Evolutionary conservation across 2,888 invertebrate genomes (phyloP).

Genomic region (Plagodis pulveraria): DNA sequence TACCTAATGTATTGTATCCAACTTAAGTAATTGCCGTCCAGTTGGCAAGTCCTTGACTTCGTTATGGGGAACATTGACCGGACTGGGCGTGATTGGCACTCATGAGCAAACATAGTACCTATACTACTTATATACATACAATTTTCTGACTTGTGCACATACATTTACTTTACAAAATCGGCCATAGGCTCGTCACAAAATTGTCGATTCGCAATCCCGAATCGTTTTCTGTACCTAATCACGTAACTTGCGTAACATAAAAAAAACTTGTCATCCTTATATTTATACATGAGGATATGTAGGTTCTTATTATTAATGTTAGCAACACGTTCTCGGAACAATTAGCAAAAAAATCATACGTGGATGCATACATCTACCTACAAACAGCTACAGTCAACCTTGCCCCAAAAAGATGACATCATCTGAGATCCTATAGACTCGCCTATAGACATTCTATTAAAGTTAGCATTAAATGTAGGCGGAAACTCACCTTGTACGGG

Average conservation of each 20-base stretch:
- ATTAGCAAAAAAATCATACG: constrained; percentile 37
- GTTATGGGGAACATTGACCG: constrained; percentile 30
- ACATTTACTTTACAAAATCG: too few species aligned
- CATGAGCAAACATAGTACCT: too few species aligned
- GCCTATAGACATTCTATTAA: constrained; percentile 32
- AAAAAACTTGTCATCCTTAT: too few species aligned
- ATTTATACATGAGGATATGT: too few species aligned
- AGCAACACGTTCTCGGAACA: background rate
- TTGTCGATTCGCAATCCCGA: too few species aligned
- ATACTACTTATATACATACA: too few species aligned
- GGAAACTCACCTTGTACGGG: constrained; percentile 91
- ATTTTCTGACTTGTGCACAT: too few species aligned
- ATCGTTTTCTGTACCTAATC: too few species aligned
- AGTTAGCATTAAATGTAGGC: constrained; percentile 53
- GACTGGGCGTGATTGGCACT: constrained; percentile 30
- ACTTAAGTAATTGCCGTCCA: constrained; percentile 27
- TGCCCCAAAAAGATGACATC: constrained; percentile 75
- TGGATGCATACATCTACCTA: constrained; percentile 22
- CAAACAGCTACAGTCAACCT: constrained; percentile 33
- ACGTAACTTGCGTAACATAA: too few species aligned
- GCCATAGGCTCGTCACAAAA: too few species aligned
- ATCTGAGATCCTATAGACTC: constrained; percentile 68
- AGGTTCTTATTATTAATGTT: too few species aligned
- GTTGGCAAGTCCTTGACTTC: constrained; percentile 43
- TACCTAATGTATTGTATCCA: constrained; percentile 33